phyloP scores from a whole-genome alignment of 1,140 invertebrate species.

The Eriocheir sinensis region DNA sequence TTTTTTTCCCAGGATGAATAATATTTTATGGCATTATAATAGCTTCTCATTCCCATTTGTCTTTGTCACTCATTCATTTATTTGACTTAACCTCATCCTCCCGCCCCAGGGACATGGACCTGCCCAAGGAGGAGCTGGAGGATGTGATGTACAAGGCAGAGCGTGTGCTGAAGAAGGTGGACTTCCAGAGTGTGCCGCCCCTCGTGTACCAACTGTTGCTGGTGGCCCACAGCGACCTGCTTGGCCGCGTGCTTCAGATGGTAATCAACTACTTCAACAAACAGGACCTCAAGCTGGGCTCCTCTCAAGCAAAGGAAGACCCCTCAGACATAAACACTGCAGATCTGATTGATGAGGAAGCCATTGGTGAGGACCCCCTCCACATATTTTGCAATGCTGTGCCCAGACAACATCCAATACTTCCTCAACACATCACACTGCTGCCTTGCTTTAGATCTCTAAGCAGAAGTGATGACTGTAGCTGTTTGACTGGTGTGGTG shows the following conservation, averaged over 20 bases:
- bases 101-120: conserved; percentile 80
- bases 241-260: conserved; percentile 57
- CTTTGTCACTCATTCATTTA: not conserved
- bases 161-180: conserved; percentile 81
- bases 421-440: not conserved
- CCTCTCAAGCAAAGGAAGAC: not conserved
- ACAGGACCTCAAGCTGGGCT: conserved; percentile 67
- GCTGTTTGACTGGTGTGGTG: no score
- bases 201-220: conserved; percentile 82
- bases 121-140: conserved; percentile 81
- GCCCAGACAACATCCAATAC: not conserved
- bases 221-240: conserved; percentile 59
- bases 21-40: no score
- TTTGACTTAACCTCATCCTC: not conserved
- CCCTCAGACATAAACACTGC: not conserved
- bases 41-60: no score
- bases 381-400: not conserved
- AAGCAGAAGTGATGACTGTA: no score
- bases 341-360: conserved; percentile 25
- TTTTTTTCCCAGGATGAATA: not conserved
- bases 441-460: conserved; percentile 35
- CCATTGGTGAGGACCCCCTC: conserved; percentile 23
- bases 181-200: conserved; percentile 82
- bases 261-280: conserved; percentile 74
- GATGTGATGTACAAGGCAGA: conserved; percentile 82